Evolutionary conservation across 2,888 invertebrate species (phyloP).

Genomic region (Rhagonycha lutea): DNA sequence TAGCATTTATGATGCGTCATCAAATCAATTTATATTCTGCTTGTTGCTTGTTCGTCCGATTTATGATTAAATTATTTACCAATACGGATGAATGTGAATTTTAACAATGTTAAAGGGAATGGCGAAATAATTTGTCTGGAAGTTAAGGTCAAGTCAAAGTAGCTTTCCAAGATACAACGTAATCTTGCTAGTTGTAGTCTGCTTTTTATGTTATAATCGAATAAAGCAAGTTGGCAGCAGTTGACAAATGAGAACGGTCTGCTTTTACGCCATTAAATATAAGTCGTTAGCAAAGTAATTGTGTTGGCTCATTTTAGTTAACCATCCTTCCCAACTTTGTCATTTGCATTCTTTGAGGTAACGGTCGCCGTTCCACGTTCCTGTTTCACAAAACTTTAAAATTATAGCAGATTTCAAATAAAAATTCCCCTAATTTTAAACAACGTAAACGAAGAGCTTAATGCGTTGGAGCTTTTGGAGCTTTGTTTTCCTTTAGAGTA

Average conservation of each 20-base stretch:
- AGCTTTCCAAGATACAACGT: conserved; percentile 6
- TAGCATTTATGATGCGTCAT: background rate
- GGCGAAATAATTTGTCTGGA: conserved; percentile 1
- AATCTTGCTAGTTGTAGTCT: conserved; percentile 12
- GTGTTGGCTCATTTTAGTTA: conserved; percentile 11
- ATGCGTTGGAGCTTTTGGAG: background rate
- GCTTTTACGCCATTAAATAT: conserved; percentile 22
- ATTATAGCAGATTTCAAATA: background rate
- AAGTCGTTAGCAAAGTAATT: conserved; percentile 17
- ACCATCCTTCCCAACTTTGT: conserved; percentile 4
- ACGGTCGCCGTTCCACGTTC: background rate
- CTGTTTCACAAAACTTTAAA: background rate
- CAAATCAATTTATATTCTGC: background rate
- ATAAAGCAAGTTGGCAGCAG: conserved; percentile 16
- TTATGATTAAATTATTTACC: background rate
- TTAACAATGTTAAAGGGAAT: background rate
- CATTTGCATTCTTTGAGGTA: background rate
- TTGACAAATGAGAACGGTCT: conserved; percentile 21
- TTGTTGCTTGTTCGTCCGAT: background rate
- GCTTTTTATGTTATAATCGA: conserved; percentile 19
- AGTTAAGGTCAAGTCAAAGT: background rate
- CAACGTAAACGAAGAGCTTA: background rate
- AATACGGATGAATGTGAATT: background rate
- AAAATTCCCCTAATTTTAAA: background rate
- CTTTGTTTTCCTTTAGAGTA: background rate